Conservation (phyloP, 2,888 invertebrate species). For the Apamea sordens region DNA sequence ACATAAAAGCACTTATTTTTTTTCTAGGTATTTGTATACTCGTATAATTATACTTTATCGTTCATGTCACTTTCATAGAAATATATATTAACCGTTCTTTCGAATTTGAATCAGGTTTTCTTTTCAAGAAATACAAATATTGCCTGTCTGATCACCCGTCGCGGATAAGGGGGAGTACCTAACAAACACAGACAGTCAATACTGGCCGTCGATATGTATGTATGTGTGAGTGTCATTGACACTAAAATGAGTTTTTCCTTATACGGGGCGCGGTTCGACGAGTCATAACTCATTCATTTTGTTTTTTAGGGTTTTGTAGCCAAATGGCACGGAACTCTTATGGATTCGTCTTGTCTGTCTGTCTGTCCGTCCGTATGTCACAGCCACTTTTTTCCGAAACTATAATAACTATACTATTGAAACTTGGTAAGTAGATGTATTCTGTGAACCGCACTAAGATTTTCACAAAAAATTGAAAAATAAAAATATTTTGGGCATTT, state of each 20-base stretch:
- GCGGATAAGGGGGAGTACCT: constrained; percentile 41
- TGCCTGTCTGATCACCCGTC: constrained; percentile 8
- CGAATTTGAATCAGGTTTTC: constrained; percentile 8
- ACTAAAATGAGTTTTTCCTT: constrained; percentile 51
- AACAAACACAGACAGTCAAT: constrained; percentile 46
- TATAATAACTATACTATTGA: too few relatives aligned
- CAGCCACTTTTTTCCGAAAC: too few relatives aligned
- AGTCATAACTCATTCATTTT: background rate
- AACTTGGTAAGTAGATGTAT: too few relatives aligned
- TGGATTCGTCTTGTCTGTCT: too few relatives aligned
- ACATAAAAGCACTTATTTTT: background rate
- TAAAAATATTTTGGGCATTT: too few relatives aligned
- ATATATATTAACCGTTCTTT: background rate
- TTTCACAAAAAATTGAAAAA: too few relatives aligned
- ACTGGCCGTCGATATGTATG: constrained; percentile 16
- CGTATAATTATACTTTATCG: background rate
- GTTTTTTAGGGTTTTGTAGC: too few relatives aligned
- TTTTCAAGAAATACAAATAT: constrained; percentile 30
- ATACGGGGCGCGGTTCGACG: background rate
- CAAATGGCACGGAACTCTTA: too few relatives aligned
- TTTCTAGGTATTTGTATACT: background rate
- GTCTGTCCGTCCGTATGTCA: too few relatives aligned
- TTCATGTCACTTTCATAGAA: background rate
- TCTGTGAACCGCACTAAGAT: too few relatives aligned
- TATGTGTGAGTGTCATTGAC: constrained; percentile 38